Base-by-base conservation (phyloP, 2,888 invertebrate genomes). In the Scaptomyza polygonia region DNA sequence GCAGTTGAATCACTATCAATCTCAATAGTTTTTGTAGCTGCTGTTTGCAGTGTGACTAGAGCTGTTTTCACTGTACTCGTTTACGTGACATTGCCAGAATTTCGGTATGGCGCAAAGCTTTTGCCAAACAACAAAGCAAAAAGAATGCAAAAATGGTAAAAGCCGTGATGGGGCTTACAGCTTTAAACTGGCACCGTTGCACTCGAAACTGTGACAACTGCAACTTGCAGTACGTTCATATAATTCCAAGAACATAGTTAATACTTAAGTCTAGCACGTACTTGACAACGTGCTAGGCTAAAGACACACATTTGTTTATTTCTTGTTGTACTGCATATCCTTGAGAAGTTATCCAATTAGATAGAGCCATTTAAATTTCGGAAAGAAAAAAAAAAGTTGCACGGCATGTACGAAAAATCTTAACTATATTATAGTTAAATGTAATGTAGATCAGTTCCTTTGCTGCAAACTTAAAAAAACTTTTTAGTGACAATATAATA, bases 11-110 rank as follows among this genome's bases (percentile, higher is more conserved):
- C 5, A 25, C 4, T 25, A 25, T 25, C 25, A 25, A 12, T 32
- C 29, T 16, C 11, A 0, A 2, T 29, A 16, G 29, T 12, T 12
- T 42, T 63, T 71, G 58, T 42, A 45, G 55, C 64, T 69, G 54
- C 49, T 51, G 62, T 30, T 55, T 36, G 29, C 29, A 39, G 49
- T 43, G 43, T 57, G 7, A 30, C 30, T 45, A 16, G 2, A n/a
- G 59, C n/a, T 36, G 14, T 29, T 57, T 45, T 32, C 29, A 45
- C 30, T 64, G 51, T 57, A 14, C 36, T 25, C 56, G 52, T 16
- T 53, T 56, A 66, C 76, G 71, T 72, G 77, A 66, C 72, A 57
- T 49, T 65, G 52, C 52, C 47, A 48, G 65, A 58, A 54, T 54
- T 57, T 39, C 49, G 27, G 47, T 55, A 49, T 27, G n/a, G 9